Evolutionary conservation across 2,888 invertebrate genomes (phyloP), one percentile per base, ranked within the genome.

Genomic region (Calameuta filiformis): DNA sequence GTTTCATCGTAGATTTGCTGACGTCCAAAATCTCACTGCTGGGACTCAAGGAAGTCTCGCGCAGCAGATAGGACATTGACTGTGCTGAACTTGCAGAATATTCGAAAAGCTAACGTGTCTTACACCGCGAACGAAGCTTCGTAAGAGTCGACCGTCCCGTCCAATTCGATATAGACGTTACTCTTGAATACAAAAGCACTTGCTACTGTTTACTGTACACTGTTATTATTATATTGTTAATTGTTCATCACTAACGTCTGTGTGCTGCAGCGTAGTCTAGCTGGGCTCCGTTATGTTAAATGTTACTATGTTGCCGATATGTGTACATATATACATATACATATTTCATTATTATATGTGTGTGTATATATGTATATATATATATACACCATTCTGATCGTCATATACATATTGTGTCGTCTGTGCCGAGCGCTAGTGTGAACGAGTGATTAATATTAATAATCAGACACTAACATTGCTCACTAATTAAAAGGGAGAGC

Each of bases 241-340:
- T 81, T 77, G 81, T 56, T 23, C 56, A 56, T 31, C 33, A 71
- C 75, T 79, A 69, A 81, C 77, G 73, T 80, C 82, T 79, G 73
- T 78, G 79, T 75, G 77, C 80, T 73, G 79, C 80, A 75, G 78
- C 78, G 73, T 77, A 79, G 77, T 73, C 74, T 78, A 71, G 76
- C 77, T 77, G 79, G 77, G 76, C 34, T 82, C 34, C 71, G 31
- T 71, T 33, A 71, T 71, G 33, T 69, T 71, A 71, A 71, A 71
- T 71, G 71, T 71, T 71, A 34, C 56, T 56, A 56, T 56, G 56
- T 56, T 71, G 33, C 12, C 71, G 71, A 34, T 71, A 30, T 69
- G 23, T 31, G 15, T 69, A 68, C 78, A 35, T 35, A 73, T 35
- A 75, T 76, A 77, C 68, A 77, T 75, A 76, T 68, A 75, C 77